Evolutionary conservation across 1,140 invertebrate genomes (phyloP).

Genomic region (Lamellibrachia luymesi): DNA sequence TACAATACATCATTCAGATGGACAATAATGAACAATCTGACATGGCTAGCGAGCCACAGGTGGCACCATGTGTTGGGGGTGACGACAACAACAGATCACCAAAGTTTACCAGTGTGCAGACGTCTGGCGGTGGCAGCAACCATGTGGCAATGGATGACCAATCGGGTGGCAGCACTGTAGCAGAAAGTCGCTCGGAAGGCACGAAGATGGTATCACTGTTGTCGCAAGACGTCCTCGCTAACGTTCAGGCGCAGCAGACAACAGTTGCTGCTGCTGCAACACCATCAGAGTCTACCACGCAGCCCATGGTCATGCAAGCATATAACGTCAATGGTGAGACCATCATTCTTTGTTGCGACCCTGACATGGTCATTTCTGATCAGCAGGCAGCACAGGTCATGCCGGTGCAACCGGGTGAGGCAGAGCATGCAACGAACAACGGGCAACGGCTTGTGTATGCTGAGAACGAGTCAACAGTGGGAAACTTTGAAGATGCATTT

Average conservation of each 20-base stretch:
- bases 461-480: not conserved
- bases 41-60: not conserved
- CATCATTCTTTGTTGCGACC: not conserved
- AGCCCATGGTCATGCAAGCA: not conserved
- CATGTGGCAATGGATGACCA: not conserved
- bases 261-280: not conserved
- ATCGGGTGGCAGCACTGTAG: not conserved
- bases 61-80: not conserved
- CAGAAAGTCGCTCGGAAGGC: not conserved
- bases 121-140: not conserved
- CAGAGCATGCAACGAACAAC: not conserved
- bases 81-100: not conserved
- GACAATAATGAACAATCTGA: not conserved
- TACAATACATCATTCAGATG: not conserved
- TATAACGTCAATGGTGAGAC: not conserved
- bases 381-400: not conserved
- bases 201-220: not conserved
- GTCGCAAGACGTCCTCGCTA: not conserved
- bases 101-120: not conserved
- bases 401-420: not conserved
- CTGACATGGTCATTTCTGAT: not conserved
- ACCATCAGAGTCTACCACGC: not conserved
- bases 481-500: not conserved
- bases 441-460: not conserved
- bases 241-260: not conserved